Evolutionary conservation across 1,140 invertebrate genomes (phyloP), one percentile per base, ranked within the genome.

Genomic region (Archivesica marissinica): DNA sequence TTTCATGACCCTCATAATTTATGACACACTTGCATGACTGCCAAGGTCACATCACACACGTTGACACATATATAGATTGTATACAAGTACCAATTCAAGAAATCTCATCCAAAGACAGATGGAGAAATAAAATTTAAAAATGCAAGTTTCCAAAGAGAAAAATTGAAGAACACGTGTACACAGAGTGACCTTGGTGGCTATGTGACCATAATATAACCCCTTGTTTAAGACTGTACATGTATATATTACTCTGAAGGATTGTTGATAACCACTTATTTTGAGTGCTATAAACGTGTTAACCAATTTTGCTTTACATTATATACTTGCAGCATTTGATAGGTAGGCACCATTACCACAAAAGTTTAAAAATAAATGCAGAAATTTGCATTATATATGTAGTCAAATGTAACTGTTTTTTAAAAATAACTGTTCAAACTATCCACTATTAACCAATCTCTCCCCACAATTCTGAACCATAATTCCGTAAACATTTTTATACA

Each of bases 241-340:
- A 72, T 6, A 72, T 72, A 72, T 72, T 72, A 47, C 28, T 72
- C 38, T 72, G 41, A 47, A 72, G 68, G 68, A 72, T 13, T 72
- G 68, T 72, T 72, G 28, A 25, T 72, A 72, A 64, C 39, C 68
- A 72, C 50, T 72, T 70, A 64, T 70, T 72, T 72, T 72, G 68
- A 72, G 68, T 72, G 68, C 68, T 72, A 72, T 72, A 30, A 30
- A n/a, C 28, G 35, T 52, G 39, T 72, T 50, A 44, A 23, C 68
- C 41, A 33, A 47, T 72, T 68, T 72, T 30, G 68, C 68, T 72
- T 72, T 68, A 23, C 6, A 44, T 52, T 25, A 33, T 72, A 44
- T 52, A 3, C 50, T 47, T 7, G 7, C 7, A 47, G 17, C 50
- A 52, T n/a, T n/a, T n/a, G n/a, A n/a, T n/a, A n/a, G n/a, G n/a